Evolutionary conservation across 2,888 invertebrate species (phyloP).

Genomic region (Encarsia formosa): DNA sequence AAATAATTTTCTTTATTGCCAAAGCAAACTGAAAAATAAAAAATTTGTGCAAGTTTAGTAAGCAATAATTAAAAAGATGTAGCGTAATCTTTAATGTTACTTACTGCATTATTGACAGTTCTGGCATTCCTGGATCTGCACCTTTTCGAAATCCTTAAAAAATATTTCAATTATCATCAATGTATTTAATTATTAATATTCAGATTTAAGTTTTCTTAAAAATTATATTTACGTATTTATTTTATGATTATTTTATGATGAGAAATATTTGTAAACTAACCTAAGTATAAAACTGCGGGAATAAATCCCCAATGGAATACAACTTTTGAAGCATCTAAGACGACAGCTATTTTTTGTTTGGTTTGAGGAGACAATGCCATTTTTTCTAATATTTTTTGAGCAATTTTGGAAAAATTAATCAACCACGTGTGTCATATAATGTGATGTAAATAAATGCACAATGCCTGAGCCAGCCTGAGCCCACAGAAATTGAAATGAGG

Average conservation of each 20-base stretch:
- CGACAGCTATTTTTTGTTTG: constrained; percentile 61
- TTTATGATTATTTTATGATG: not conserved
- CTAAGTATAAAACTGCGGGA: constrained; percentile 65
- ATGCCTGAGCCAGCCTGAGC: too few species aligned
- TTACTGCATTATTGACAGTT: constrained; percentile 57
- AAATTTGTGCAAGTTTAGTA: not conserved
- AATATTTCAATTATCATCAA: constrained; percentile 14
- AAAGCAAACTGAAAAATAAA: constrained; percentile 49
- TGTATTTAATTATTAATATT: not conserved
- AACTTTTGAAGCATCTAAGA: constrained; percentile 59
- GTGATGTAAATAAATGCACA: constrained; percentile 7
- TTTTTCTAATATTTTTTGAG: constrained; percentile 24
- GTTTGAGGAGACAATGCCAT: constrained; percentile 55
- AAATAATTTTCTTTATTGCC: constrained; percentile 40
- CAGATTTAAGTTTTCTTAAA: constrained; percentile 40
- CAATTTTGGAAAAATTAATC: constrained; percentile 17
- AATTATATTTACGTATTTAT: constrained; percentile 11
- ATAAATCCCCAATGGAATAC: constrained; percentile 69
- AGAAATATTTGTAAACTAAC: constrained; percentile 48
- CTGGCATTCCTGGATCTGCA: constrained; percentile 68
- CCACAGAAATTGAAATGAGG: too few species aligned
- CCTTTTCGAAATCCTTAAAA: constrained; percentile 64
- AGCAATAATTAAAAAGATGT: constrained; percentile 1
- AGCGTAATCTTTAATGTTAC: not conserved
- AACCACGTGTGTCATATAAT: not conserved